Percentiles rank a stretch among this genome's conserved stretches.
Conservation (phyloP, 2,797 vertebrate genomes). For the Protonibea diacanthus region DNA sequence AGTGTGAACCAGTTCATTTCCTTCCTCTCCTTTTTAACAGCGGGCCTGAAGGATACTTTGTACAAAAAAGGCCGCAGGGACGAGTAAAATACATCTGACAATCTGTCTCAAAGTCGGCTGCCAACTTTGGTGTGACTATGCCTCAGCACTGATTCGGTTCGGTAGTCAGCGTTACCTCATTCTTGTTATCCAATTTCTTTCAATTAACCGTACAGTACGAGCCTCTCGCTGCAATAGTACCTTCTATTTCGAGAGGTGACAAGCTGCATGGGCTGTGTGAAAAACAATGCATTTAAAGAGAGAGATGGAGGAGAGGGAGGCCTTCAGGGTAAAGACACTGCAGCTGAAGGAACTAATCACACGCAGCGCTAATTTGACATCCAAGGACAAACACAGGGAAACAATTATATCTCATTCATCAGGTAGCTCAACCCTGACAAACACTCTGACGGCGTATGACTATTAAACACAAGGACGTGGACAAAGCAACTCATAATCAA, state of each 20-base stretch:
- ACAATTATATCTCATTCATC: conserved; percentile 60
- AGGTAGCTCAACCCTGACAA: conserved; percentile 50
- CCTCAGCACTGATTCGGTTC: conserved; percentile 25
- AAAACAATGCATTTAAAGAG: conserved; percentile 25
- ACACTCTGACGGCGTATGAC: conserved; percentile 4
- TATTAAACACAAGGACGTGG: conserved; percentile 39
- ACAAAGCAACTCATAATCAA: conserved; percentile 20
- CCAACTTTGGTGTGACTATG: conserved; percentile 41
- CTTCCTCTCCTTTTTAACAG: conserved; percentile 1
- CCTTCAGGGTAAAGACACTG: conserved; percentile 25
- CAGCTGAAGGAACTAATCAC: conserved; percentile 49
- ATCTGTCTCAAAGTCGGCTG: conserved; percentile 43
- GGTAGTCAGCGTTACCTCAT: conserved; percentile 21
- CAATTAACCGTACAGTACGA: conserved; percentile 44
- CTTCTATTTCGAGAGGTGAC: conserved; percentile 15
- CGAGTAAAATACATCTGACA: conserved; percentile 20
- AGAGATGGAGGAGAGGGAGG: background rate
- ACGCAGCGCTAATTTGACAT: conserved; percentile 55
- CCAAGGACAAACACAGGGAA: conserved; percentile 58
- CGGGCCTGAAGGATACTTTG: background rate
- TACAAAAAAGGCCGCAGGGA: background rate
- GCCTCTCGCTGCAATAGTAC: conserved; percentile 9
- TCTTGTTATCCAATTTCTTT: conserved; percentile 44
- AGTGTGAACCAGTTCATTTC: conserved; percentile 23
- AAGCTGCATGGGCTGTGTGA: conserved; percentile 14